phyloP scores from a whole-genome alignment of 1,140 invertebrate genomes.

The Theocolax elegans region DNA sequence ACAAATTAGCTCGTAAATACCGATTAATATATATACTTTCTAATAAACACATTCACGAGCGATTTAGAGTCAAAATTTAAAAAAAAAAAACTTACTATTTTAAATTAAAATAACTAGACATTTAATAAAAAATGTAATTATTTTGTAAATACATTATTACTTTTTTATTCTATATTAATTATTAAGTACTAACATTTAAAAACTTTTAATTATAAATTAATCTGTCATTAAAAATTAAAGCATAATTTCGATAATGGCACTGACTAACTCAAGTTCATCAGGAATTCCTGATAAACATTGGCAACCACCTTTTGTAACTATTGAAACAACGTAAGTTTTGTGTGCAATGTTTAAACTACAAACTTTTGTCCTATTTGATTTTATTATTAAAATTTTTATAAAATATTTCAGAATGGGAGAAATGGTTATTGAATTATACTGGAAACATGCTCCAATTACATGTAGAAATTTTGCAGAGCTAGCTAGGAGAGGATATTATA shows the following conservation, averaged over 20 bases:
- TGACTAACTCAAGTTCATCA: conserved; percentile 16
- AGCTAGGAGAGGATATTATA: conserved; percentile 91
- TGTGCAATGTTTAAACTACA: background rate
- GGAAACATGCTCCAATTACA: conserved; percentile 96
- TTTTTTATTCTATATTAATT: no score
- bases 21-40: no score
- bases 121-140: no score
- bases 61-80: no score
- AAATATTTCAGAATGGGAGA: conserved; percentile 88
- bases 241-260: conserved; percentile 10
- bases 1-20: no score
- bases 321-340: conserved; percentile 80
- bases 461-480: conserved; percentile 98
- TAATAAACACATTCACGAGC: no score
- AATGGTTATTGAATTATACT: conserved; percentile 92
- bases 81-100: no score
- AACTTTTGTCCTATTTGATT: background rate
- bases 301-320: conserved; percentile 83
- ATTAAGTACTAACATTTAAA: no score
- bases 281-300: conserved; percentile 87
- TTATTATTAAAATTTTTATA: conserved; percentile 25
- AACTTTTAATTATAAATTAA: no score
- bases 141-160: no score
- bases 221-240: no score
- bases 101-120: no score